Conservation (phyloP, 1,140 invertebrate species). For the Zaprionus tsacasi region DNA sequence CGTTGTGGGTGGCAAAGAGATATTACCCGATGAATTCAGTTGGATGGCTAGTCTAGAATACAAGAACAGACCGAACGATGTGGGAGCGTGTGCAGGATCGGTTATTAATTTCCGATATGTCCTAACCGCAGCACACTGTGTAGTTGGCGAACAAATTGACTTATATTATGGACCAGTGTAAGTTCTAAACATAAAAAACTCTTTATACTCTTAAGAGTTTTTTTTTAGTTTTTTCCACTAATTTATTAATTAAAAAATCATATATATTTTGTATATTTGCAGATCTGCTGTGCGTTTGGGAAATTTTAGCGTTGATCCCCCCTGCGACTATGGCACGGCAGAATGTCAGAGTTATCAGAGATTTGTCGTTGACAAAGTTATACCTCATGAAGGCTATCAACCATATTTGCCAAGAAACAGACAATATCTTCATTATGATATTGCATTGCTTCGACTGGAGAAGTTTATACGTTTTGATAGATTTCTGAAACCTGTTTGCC, state of each 20-base stretch:
- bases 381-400: not conserved
- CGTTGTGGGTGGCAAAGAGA: not conserved
- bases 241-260: too few species aligned
- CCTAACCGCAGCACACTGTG: constrained; percentile 3
- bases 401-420: not conserved
- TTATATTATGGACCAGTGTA: not conserved
- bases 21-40: not conserved
- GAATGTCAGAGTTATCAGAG: not conserved
- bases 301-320: not conserved
- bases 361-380: not conserved
- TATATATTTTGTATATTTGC: not conserved
- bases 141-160: not conserved
- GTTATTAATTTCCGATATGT: constrained; percentile 2
- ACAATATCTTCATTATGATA: not conserved
- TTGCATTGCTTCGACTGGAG: not conserved
- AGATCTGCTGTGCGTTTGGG: constrained; percentile 1
- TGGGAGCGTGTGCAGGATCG: not conserved
- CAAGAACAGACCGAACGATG: not conserved
- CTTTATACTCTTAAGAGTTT: too few species aligned
- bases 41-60: constrained; percentile 1
- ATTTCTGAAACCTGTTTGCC: not conserved
- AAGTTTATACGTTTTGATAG: not conserved
- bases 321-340: not conserved
- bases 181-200: not conserved
- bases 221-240: too few species aligned